A percentile compares a stretch with the other conserved stretches of the same genome.
phyloP scores from a whole-genome alignment of 2,113 vertebrate species.

The Tauraco erythrolophus region DNA sequence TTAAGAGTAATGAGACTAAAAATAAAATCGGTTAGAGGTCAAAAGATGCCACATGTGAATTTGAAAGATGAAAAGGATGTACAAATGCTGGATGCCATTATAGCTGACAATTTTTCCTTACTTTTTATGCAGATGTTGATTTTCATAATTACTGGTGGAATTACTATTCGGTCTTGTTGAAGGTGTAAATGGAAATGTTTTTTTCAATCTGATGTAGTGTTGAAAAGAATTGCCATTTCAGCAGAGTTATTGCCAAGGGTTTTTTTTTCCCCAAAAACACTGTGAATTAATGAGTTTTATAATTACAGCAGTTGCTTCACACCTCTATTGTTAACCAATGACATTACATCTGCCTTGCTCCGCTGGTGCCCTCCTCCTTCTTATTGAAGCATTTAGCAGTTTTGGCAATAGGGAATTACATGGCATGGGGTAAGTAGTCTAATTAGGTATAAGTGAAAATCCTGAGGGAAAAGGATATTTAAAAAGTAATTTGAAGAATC shows the following conservation, averaged over 20 bases:
- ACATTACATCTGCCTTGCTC: slow-evolving; percentile 87
- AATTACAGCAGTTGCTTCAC: slow-evolving; percentile 84
- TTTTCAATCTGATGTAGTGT: slow-evolving; percentile 47
- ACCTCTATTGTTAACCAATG: slow-evolving; percentile 83
- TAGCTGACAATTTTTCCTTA: slow-evolving; percentile 1
- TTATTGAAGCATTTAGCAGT: slow-evolving; percentile 85
- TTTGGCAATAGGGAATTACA: slow-evolving; percentile 84
- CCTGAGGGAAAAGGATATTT: slow-evolving; percentile 77
- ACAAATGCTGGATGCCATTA: background rate
- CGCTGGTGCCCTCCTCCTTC: slow-evolving; percentile 76
- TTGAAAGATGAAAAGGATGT: background rate
- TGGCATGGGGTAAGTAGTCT: slow-evolving; percentile 82
- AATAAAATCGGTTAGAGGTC: background rate
- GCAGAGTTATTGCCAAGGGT: slow-evolving; percentile 60
- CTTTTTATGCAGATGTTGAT: slow-evolving; percentile 42
- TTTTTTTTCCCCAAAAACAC: slow-evolving; percentile 43
- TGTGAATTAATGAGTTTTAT: slow-evolving; percentile 82
- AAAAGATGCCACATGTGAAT: background rate
- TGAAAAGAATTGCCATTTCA: slow-evolving; percentile 66
- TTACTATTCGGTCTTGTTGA: slow-evolving; percentile 36
- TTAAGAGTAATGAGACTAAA: background rate
- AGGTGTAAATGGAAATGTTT: slow-evolving; percentile 67
- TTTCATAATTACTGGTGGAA: slow-evolving; percentile 56
- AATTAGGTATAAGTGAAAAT: slow-evolving; percentile 86
- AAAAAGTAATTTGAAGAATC: slow-evolving; percentile 83